Evolutionary conservation across 2,888 invertebrate genomes (phyloP).

Genomic region (Gryllus longicercus): DNA sequence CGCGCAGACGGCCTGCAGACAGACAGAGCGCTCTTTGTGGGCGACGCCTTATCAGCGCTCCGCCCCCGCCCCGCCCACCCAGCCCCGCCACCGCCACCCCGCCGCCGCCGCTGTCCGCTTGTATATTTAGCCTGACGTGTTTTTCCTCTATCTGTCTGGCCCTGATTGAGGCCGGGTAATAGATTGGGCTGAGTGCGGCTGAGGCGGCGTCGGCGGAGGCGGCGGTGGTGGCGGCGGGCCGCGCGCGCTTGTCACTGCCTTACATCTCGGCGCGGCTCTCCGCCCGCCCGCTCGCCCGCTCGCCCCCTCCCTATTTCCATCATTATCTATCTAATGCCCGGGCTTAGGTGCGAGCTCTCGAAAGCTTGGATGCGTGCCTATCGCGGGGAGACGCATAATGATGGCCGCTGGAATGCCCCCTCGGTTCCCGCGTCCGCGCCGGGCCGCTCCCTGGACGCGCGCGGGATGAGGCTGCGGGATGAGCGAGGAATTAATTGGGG

Average conservation of each 20-base stretch:
- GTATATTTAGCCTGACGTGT: slow-evolving; percentile 17
- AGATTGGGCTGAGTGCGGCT: slow-evolving; percentile 9
- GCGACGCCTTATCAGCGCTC: too few relatives aligned
- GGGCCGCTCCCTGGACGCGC: background rate
- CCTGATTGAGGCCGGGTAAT: slow-evolving; percentile 17
- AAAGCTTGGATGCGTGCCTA: slow-evolving; percentile 6
- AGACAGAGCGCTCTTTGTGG: too few relatives aligned
- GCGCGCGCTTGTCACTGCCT: background rate
- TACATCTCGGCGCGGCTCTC: background rate
- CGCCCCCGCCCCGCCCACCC: too few relatives aligned
- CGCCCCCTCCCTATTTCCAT: background rate
- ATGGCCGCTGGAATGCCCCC: background rate
- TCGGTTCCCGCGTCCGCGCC: background rate
- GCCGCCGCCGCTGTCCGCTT: background rate
- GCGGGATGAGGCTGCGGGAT: background rate
- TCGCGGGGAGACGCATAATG: background rate
- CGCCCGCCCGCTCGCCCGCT: background rate
- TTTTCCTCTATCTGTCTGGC: slow-evolving; percentile 6
- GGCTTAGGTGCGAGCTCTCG: slow-evolving; percentile 8
- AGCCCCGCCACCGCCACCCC: background rate
- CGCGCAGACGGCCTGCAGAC: too few relatives aligned
- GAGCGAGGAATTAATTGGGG: background rate
- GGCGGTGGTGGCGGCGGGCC: background rate
- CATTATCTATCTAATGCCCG: slow-evolving; percentile 6
- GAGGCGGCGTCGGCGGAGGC: background rate